Percentiles rank a stretch among this genome's conserved stretches.
These are phyloP conservation scores for Heteractis magnifica DNA, from an alignment of 92 coral and sea anemone species.

Conservation along the genomic window DNA sequence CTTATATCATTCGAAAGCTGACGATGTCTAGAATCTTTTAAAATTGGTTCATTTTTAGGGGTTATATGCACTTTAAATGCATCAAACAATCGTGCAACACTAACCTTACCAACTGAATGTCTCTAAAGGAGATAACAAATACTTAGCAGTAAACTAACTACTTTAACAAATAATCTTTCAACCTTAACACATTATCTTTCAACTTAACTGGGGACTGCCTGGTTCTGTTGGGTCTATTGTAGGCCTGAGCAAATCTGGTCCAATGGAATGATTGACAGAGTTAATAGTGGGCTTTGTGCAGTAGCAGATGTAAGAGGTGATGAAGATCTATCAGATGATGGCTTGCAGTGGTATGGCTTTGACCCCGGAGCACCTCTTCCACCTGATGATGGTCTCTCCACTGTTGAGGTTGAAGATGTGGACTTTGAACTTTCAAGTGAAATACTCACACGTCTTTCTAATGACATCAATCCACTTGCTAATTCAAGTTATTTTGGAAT, in stretches of 20 bases:
- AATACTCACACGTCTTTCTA: conserved; percentile 29
- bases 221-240: not conserved
- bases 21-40: too few relatives aligned
- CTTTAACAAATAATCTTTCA: not conserved
- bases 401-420: conserved; percentile 57
- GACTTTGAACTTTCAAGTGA: conserved; percentile 45
- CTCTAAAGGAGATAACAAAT: not conserved
- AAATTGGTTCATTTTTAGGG: too few relatives aligned
- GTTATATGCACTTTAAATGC: too few relatives aligned
- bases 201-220: not conserved
- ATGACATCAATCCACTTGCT: conserved; percentile 56
- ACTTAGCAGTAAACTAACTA: not conserved
- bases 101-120: not conserved
- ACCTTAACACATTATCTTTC: not conserved
- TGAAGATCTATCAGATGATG: conserved; percentile 41
- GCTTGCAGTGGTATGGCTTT: conserved; percentile 63
- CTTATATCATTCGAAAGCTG: too few relatives aligned
- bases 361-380: conserved; percentile 69
- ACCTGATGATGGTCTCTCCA: conserved; percentile 59
- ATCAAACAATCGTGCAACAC: not conserved
- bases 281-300: conserved; percentile 53
- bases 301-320: conserved; percentile 69
- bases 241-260: conserved; percentile 73
- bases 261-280: conserved; percentile 72
- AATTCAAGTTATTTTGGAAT: conserved; percentile 50